Base-by-base conservation (phyloP, 2,113 vertebrate species). In the Lagopus muta region DNA sequence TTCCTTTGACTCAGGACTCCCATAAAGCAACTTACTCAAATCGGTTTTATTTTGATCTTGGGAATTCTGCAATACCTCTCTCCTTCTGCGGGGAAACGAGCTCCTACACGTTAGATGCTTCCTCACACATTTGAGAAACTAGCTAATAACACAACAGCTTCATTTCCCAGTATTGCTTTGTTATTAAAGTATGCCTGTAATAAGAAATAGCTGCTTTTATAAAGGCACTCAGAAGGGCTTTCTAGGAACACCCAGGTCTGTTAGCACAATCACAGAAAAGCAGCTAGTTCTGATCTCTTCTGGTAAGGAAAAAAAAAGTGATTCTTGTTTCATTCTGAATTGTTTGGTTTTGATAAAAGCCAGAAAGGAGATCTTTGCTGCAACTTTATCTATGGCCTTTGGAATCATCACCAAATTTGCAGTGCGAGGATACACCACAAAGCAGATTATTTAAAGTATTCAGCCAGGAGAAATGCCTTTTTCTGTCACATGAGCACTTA, bases 11-110 rank as follows among this genome's bases (percentile, higher is more conserved):
- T 95, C 22, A 38, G 94, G 87, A 87, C 97, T 91, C 89, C 93
- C 82, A 95, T 90, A 94, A 92, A 97, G 92, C 83, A 93, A 96
- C 96, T 89, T 65, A 76, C 61, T 93, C 61, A 82, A 96, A 97
- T 89, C 83, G 66, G 80, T 88, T 97, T 97, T 84, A 97, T 94
- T 95, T 95, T 70, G 86, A 88, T 94, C 94, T 88, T 72, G 93
- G 95, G 94, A 94, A 95, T 96, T 95, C 77, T 47, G 36, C 65
- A 86, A 92, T 87, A 92, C 61, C 86, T 82, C 84, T 65, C 83
- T 60, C 93, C 60, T 94, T 93, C 86, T 52, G 72, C 15, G 45
- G 60, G 82, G 78, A 84, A 88, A 61, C 88, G 21, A 89, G 82
- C 87, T 90, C 77, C 92, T 70, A 72, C 86, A 43, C 73, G 42